Evolutionary conservation across 1,140 invertebrate species (phyloP), one percentile per base, ranked within the genome.

Genomic region (Zaprionus camerounensis): DNA sequence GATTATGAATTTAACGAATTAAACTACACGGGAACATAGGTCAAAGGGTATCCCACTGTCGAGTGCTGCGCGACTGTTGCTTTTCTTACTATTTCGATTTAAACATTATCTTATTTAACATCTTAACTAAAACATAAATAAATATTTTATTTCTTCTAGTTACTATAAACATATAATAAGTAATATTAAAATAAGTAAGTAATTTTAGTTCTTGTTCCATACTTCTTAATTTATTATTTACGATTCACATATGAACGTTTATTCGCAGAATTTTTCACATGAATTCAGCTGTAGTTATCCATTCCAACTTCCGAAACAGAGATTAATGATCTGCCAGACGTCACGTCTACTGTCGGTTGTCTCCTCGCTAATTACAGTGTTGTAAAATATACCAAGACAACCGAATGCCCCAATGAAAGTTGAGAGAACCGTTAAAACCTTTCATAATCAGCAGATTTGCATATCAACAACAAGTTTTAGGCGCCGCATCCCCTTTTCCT

Each of bases 371-470:
- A 44, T 41, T 41, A 13, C 12, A 66, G 64, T 56, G 34, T 65
- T 56, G 63, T 34, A 11, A 65, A 64, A 55, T 24, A 24, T 20
- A 3, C 7, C 44, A 53, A 46, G 41, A 46, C 38, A 7, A 41
- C 5, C 15, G 13, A 63, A n/a, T 26, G 13, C 22, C 5, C 5
- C 38, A 15, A 7, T n/a, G 15, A 41, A 41, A 41, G 38, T 24
- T 55, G 22, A 28, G 41, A 46, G 41, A n/a, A 31, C 15, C 53
- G 15, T 56, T 31, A 28, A 59, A 58, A 51, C 44, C n/a, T 59
- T 57, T 44, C 70, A 64, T 65, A 71, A 71, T 71, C 62, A 58
- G 26, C 53, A 51, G 28, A 36, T 66, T 64, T 38, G 53, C 55
- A 58, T 59, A 53, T 58, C 55, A 53, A 59, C 55, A 41, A 15